Evolutionary conservation across 2,888 invertebrate species (phyloP).

Genomic region (Eurytoma californica): DNA sequence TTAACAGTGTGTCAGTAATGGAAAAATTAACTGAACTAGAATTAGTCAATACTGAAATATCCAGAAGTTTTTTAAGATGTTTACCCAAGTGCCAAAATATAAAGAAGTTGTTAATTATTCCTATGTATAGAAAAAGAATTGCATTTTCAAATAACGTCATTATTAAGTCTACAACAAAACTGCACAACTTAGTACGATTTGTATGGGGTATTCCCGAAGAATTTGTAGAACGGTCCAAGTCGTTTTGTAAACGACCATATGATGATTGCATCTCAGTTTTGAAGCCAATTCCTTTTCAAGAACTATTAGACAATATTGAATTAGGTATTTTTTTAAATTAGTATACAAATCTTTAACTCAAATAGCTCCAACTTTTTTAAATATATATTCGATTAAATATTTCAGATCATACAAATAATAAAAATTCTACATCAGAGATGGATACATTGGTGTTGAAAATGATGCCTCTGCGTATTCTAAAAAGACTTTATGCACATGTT

Average conservation of each 20-base stretch:
- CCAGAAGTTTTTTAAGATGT: not conserved
- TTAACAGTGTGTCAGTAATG: not conserved
- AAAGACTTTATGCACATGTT: not conserved
- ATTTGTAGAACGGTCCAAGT: not conserved
- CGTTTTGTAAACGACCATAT: not conserved
- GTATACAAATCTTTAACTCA: too few species aligned
- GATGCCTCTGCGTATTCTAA: not conserved
- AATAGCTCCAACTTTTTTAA: too few species aligned
- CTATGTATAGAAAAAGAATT: not conserved
- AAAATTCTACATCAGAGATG: not conserved
- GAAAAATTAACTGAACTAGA: constrained; percentile 25
- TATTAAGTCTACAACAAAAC: constrained; percentile 6
- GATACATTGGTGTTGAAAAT: not conserved
- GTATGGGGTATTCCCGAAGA: constrained; percentile 21
- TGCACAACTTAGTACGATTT: constrained; percentile 9
- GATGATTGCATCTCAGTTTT: constrained; percentile 30
- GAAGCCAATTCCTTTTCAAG: not conserved
- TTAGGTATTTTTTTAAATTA: not conserved
- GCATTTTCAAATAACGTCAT: constrained; percentile 17
- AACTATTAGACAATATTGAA: not conserved
- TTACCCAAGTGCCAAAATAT: constrained; percentile 19
- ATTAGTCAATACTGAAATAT: constrained; percentile 2
- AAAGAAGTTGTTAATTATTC: not conserved
- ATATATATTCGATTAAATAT: too few species aligned
- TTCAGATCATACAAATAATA: too few species aligned